Percentiles rank a stretch among this genome's conserved stretches.
These are phyloP conservation scores for Lasioglossum lativentre DNA, from an alignment of 2,888 invertebrate species.

Conservation along the genomic window DNA sequence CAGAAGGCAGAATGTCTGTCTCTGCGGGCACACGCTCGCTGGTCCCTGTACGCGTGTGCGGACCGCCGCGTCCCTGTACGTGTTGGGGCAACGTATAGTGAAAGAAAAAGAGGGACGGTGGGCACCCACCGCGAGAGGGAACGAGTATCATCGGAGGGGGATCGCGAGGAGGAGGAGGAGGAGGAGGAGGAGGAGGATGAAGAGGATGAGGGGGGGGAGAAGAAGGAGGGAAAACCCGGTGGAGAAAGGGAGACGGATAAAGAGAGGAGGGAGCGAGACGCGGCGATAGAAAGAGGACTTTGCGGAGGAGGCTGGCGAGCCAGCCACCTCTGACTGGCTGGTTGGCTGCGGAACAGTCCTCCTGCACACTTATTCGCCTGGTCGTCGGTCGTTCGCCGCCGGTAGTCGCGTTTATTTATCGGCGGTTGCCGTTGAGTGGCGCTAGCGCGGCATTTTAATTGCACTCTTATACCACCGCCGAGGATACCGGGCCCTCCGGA, in stretches of 20 bases:
- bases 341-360: constrained; percentile 70
- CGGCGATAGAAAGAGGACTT: constrained; percentile 31
- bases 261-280: constrained; percentile 13
- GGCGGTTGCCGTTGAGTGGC: constrained; percentile 84
- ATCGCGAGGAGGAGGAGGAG: background rate
- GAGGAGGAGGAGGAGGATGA: background rate
- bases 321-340: constrained; percentile 69
- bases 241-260: constrained; percentile 26
- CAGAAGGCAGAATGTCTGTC: constrained; percentile 77
- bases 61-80: constrained; percentile 12
- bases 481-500: constrained; percentile 48
- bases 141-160: constrained; percentile 19
- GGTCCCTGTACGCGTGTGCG: constrained; percentile 5
- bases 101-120: constrained; percentile 28
- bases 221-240: constrained; percentile 23
- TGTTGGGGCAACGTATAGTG: constrained; percentile 24
- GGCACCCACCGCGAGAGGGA: constrained; percentile 26
- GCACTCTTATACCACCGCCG: constrained; percentile 82
- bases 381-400: constrained; percentile 60
- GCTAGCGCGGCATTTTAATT: constrained; percentile 85
- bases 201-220: constrained; percentile 1
- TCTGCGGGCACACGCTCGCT: constrained; percentile 34
- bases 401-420: constrained; percentile 83
- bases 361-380: constrained; percentile 79
- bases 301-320: constrained; percentile 68